Percentiles rank a stretch among this genome's conserved stretches.
phyloP scores from a whole-genome alignment of 2,113 vertebrate genomes.

The Nyctibius bracteatus region DNA sequence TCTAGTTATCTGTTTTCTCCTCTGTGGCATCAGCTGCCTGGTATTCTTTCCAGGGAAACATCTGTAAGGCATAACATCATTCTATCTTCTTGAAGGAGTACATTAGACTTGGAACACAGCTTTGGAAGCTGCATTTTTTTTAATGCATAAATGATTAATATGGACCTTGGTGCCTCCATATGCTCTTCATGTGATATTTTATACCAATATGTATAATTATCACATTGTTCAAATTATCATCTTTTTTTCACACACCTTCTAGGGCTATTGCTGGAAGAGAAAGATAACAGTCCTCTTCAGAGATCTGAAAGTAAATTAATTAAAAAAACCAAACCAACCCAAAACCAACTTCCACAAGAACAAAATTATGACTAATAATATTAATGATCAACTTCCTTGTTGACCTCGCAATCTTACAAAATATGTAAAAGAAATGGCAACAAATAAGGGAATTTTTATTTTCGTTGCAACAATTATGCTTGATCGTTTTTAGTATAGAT shows the following conservation, averaged over 20 bases:
- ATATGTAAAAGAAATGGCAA: background rate
- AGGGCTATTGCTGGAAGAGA: background rate
- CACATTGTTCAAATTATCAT: background rate
- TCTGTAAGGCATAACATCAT: background rate
- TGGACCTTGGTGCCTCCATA: background rate
- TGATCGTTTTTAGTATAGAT: background rate
- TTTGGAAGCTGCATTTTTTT: background rate
- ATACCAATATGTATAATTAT: background rate
- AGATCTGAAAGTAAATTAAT: background rate
- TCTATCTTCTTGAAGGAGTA: background rate
- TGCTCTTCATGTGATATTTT: background rate
- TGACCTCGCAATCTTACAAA: background rate
- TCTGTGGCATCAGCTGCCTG: background rate
- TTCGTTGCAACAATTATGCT: background rate
- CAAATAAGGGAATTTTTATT: background rate
- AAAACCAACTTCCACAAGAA: background rate
- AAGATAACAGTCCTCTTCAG: background rate
- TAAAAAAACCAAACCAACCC: background rate
- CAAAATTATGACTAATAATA: background rate
- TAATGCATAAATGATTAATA: background rate
- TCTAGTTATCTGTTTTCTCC: background rate
- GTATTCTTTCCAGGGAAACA: background rate
- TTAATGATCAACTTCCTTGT: background rate
- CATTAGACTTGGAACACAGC: background rate
- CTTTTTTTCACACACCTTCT: background rate